phyloP scores from a whole-genome alignment of 2,888 invertebrate species.

The Eristalinus aeneus region DNA sequence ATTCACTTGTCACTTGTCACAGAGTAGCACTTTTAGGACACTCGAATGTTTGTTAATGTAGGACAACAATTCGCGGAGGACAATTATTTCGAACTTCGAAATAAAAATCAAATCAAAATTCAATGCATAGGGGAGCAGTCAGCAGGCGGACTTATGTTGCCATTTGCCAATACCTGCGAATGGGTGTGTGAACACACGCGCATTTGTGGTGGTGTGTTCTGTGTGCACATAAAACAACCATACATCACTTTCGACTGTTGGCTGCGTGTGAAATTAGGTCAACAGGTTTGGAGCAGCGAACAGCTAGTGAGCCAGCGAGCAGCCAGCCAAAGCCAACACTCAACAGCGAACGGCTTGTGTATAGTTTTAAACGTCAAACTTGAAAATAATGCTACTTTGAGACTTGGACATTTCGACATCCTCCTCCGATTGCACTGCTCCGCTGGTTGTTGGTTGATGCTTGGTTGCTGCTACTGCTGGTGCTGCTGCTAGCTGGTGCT shows the following conservation, averaged over 20 bases:
- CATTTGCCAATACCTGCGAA: slow-evolving; percentile 69
- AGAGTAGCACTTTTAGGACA: slow-evolving; percentile 49
- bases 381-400: slow-evolving; percentile 50
- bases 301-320: slow-evolving; percentile 31
- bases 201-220: slow-evolving; percentile 68
- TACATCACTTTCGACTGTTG: slow-evolving; percentile 77
- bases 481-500: too few species aligned
- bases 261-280: slow-evolving; percentile 79
- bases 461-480: not conserved
- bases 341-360: slow-evolving; percentile 47
- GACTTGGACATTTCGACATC: slow-evolving; percentile 63
- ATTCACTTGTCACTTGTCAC: slow-evolving; percentile 67
- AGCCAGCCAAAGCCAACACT: slow-evolving; percentile 53
- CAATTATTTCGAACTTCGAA: slow-evolving; percentile 54
- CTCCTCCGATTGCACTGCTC: slow-evolving; percentile 60
- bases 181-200: slow-evolving; percentile 72
- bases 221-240: slow-evolving; percentile 74
- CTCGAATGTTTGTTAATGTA: slow-evolving; percentile 32
- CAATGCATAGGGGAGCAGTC: slow-evolving; percentile 63
- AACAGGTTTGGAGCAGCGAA: slow-evolving; percentile 79
- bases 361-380: slow-evolving; percentile 62
- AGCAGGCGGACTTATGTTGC: slow-evolving; percentile 68
- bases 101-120: slow-evolving; percentile 65
- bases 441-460: not conserved
- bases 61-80: slow-evolving; percentile 41